Evolutionary conservation across 1,140 invertebrate genomes (phyloP).

Genomic region (Paralvinella palmiformis): DNA sequence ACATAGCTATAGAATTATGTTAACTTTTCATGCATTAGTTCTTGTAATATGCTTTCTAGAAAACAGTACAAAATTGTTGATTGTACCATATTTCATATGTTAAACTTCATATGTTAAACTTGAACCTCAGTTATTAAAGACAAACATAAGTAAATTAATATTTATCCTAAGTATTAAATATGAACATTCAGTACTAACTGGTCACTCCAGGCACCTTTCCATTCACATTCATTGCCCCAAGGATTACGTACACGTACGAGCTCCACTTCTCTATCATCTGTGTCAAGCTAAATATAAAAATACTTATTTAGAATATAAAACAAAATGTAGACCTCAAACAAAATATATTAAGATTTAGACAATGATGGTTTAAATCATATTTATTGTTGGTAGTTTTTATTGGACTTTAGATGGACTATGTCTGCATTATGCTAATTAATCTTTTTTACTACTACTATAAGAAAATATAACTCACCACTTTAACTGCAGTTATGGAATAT

Average conservation of each 20-base stretch:
- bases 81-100: not conserved
- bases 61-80: too few species aligned
- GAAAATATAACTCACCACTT: slow-evolving; percentile 49
- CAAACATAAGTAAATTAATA: slow-evolving; percentile 43
- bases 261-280: slow-evolving; percentile 53
- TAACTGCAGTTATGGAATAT: slow-evolving; percentile 85
- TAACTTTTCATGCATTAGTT: too few species aligned
- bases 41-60: too few species aligned
- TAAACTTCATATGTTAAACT: not conserved
- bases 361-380: too few species aligned
- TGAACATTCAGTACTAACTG: slow-evolving; percentile 55
- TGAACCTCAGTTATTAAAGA: too few species aligned
- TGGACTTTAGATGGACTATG: too few species aligned
- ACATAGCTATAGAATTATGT: too few species aligned
- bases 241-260: slow-evolving; percentile 88
- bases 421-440: not conserved
- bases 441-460: not conserved
- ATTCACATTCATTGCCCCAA: slow-evolving; percentile 97
- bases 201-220: slow-evolving; percentile 97
- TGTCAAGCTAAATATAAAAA: slow-evolving; percentile 14
- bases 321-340: too few species aligned
- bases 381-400: too few species aligned
- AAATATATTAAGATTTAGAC: too few species aligned
- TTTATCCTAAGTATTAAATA: slow-evolving; percentile 53
- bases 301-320: too few species aligned